Conservation (phyloP, 2,888 invertebrate species). For the Drosophila siamana region DNA sequence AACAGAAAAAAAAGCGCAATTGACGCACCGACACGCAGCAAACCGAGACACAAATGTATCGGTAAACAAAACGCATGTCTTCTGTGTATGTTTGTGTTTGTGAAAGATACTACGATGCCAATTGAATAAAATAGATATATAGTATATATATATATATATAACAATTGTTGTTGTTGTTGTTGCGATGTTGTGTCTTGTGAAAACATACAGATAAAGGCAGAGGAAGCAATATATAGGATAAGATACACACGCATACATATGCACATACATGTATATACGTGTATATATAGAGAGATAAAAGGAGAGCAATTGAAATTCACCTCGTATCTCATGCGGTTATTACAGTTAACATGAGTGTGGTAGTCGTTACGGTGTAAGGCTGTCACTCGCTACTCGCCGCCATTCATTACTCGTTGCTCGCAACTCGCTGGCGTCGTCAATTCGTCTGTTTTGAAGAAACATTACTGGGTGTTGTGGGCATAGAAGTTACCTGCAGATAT, state of each 20-base stretch:
- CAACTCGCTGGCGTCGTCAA: conserved; percentile 7
- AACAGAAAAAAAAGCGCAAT: not conserved
- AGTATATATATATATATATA: conserved; percentile 17
- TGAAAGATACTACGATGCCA: conserved; percentile 42
- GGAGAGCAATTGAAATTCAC: conserved; percentile 70
- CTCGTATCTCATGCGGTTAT: conserved; percentile 63
- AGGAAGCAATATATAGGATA: conserved; percentile 29
- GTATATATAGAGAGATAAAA: conserved; percentile 24
- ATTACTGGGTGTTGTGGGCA: conserved; percentile 69
- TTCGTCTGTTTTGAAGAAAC: conserved; percentile 74
- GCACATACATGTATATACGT: conserved; percentile 6
- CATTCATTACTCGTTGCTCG: conserved; percentile 12
- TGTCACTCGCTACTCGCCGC: conserved; percentile 22
- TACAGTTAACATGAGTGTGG: conserved; percentile 57
- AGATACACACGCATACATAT: conserved; percentile 5
- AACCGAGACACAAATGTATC: conserved; percentile 4
- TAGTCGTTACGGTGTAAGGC: conserved; percentile 31
- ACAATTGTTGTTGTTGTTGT: conserved; percentile 38
- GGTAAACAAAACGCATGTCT: conserved; percentile 19
- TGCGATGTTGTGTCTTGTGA: conserved; percentile 20
- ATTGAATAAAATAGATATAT: conserved; percentile 20
- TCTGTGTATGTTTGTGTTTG: conserved; percentile 26
- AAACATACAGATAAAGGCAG: conserved; percentile 35
- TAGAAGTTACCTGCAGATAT: conserved; percentile 72
- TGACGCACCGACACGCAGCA: conserved; percentile 11